A percentile compares a stretch with the other conserved stretches of the same genome.
Conservation (phyloP, 1,140 invertebrate species). For the Heliconius hewitsoni region DNA sequence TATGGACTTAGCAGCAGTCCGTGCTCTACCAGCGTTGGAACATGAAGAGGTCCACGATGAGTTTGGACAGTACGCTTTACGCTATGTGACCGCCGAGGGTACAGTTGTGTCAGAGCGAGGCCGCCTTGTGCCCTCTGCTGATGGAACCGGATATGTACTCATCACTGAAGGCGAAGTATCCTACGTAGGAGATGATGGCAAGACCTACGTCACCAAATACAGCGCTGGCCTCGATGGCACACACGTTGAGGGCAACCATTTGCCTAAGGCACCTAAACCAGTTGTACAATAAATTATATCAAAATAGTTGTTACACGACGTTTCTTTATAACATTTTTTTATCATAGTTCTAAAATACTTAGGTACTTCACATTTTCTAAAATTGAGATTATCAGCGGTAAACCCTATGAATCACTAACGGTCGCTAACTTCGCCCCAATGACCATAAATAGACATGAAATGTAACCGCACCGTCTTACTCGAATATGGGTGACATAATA, state of each 20-base stretch:
- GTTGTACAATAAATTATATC: neutral
- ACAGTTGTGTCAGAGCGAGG: constrained; percentile 66
- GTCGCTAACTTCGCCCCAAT: constrained; percentile 36
- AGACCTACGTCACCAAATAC: constrained; percentile 63
- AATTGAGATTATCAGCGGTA: constrained; percentile 19
- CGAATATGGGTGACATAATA: constrained; percentile 19
- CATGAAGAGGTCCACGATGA: constrained; percentile 68
- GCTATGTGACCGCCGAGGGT: constrained; percentile 70
- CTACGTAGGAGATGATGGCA: constrained; percentile 63
- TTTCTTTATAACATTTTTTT: neutral
- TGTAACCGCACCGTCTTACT: constrained; percentile 37
- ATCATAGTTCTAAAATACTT: too few relatives aligned
- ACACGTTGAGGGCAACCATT: constrained; percentile 49
- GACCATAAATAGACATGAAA: constrained; percentile 47
- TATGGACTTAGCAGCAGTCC: constrained; percentile 6
- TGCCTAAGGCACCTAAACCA: constrained; percentile 30
- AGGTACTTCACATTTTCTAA: constrained; percentile 5
- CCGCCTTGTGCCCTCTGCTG: constrained; percentile 55
- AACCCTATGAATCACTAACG: constrained; percentile 41
- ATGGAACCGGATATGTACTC: constrained; percentile 61
- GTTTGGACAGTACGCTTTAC: constrained; percentile 66
- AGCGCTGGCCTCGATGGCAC: constrained; percentile 64
- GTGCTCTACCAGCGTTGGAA: constrained; percentile 48
- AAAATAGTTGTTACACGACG: neutral
- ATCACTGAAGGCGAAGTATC: constrained; percentile 62